Evolutionary conservation across 2,113 vertebrate genomes (phyloP).

Genomic region (Poeciliopsis prolifica): DNA sequence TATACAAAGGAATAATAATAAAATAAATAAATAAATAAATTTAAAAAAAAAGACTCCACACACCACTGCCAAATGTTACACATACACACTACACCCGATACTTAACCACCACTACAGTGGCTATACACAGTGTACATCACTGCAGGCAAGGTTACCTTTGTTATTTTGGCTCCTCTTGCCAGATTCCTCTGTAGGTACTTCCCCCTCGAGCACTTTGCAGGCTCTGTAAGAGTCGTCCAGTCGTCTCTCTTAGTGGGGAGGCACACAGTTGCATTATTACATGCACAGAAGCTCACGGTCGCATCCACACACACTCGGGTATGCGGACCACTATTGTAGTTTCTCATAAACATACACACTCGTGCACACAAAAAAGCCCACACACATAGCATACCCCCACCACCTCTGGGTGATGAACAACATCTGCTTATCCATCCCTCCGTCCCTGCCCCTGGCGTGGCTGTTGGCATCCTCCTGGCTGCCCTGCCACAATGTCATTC

Average conservation of each 20-base stretch:
- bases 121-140: conserved; percentile 59
- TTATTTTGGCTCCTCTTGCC: conserved; percentile 77
- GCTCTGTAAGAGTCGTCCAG: conserved; percentile 39
- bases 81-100: conserved; percentile 25
- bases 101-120: conserved; percentile 28
- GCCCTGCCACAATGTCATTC: conserved; percentile 81
- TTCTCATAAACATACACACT: conserved; percentile 42
- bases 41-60: conserved; percentile 6
- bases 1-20: neutral
- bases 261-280: conserved; percentile 33
- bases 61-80: conserved; percentile 16
- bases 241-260: conserved; percentile 16
- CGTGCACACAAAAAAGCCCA: conserved; percentile 11
- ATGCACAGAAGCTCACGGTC: conserved; percentile 23
- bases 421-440: conserved; percentile 82
- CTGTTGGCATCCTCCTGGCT: conserved; percentile 80
- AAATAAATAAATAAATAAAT: neutral
- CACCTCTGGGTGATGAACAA: conserved; percentile 78
- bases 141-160: conserved; percentile 81
- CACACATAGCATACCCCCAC: conserved; percentile 62
- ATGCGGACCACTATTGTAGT: conserved; percentile 40
- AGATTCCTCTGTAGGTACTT: conserved; percentile 73
- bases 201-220: conserved; percentile 68
- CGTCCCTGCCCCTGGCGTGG: conserved; percentile 78
- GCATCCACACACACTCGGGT: conserved; percentile 33